Conservation (phyloP, 2,888 invertebrate genomes). For the Epinotia ramella region DNA sequence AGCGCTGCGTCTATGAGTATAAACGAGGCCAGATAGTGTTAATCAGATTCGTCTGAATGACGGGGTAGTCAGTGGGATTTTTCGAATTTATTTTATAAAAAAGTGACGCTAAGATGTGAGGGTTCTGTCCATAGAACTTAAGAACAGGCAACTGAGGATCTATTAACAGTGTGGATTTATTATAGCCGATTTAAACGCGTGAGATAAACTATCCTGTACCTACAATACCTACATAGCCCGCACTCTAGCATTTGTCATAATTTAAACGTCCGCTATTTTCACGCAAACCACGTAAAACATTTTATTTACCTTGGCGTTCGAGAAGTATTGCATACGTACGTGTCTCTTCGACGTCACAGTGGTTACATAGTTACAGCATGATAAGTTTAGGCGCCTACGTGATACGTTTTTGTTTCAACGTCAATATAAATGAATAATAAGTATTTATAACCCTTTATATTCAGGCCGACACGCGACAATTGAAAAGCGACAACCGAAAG, state of each 20-base stretch:
- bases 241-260: not conserved
- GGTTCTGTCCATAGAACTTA: constrained; percentile 27
- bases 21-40: not conserved
- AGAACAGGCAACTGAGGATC: not conserved
- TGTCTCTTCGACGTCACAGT: not conserved
- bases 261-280: not conserved
- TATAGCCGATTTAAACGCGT: not conserved
- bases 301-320: not conserved
- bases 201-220: not conserved
- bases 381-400: no score
- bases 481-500: no score
- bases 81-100: constrained; percentile 5
- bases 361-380: not conserved
- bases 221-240: not conserved
- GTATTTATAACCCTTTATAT: no score
- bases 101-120: not conserved
- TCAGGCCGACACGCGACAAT: no score
- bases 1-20: not conserved
- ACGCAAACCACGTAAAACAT: constrained; percentile 7
- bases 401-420: no score
- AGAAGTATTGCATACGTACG: constrained; percentile 1
- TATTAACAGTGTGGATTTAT: not conserved
- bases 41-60: not conserved
- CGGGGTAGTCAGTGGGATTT: not conserved
- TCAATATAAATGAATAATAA: no score